phyloP scores from a whole-genome alignment of 2,113 vertebrate genomes.

The Camelus dromedarius region DNA sequence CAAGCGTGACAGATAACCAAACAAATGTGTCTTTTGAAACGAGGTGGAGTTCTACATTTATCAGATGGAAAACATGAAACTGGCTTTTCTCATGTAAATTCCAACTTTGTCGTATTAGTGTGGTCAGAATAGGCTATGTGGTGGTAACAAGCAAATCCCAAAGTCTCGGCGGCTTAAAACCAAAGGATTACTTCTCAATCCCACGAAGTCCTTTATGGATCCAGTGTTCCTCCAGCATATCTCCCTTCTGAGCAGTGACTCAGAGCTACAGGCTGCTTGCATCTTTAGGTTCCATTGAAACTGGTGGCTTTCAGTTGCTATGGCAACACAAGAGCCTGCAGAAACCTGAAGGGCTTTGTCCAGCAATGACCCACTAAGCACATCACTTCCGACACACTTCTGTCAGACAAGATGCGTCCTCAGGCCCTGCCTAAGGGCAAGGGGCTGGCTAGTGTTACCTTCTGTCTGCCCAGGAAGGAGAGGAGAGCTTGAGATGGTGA shows the following conservation, averaged over 20 bases:
- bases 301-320: not conserved
- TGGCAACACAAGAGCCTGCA: too few relatives aligned
- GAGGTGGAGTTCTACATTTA: not conserved
- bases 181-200: not conserved
- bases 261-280: not conserved
- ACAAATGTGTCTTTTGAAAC: not conserved
- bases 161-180: not conserved
- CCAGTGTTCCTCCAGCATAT: not conserved
- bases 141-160: not conserved
- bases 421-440: not conserved
- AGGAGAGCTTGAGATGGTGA: not conserved
- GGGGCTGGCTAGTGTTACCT: not conserved
- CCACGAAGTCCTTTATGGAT: not conserved
- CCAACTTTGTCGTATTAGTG: not conserved
- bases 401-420: not conserved
- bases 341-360: not conserved
- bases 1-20: not conserved
- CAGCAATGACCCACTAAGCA: too few relatives aligned
- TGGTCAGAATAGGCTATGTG: not conserved
- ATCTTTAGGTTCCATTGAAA: not conserved
- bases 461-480: not conserved
- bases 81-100: not conserved
- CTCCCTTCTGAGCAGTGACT: not conserved
- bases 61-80: not conserved
- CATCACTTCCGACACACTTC: too few relatives aligned